Evolutionary conservation across 2,797 vertebrate genomes (phyloP), one percentile per base, ranked within the genome.

Genomic region (Chelidonichthys spinosus): DNA sequence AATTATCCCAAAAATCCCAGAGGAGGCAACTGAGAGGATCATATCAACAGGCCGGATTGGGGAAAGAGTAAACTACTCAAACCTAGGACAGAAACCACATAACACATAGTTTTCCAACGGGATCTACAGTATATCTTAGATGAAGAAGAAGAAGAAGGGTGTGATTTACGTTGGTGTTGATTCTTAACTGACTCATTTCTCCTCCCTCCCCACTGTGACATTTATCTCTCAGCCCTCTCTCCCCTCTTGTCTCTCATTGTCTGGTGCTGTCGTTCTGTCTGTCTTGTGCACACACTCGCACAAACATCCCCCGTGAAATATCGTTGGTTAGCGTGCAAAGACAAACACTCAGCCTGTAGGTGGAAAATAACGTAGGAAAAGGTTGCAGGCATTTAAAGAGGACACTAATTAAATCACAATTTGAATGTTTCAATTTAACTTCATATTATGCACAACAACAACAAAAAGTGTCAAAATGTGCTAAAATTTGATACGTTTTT

Each of bases 121-220:
- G 79, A 85, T 63, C 69, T 83, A 25, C 25, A 25, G 25, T 25
- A 85, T 62, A 80, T 79, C 72, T 73, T 47, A 18, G 54, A 63
- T 70, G 61, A 71, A 66, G 35, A 40, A 37, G 33, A 56, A 40
- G 55, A 80, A 25, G 42, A 1, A 43, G 65, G 44, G 8, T 36
- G 61, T 81, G 79, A 91, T 90, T 92, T 84, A 90, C 82, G 78
- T 66, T 52, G 63, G 25, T 80, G 87, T 70, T 84, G 79, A 87
- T 69, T 79, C 63, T 63, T 82, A 76, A 76, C 81, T 70, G 55
- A n/a, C 70, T 68, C 32, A 25, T 74, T 67, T 76, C 62, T 79
- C 78, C 46, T 64, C 67, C 7, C 6, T 43, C 10, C 18, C 43
- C 58, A 61, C 32, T 74, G 63, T 85, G 69, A 9, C 52, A 35